Conservation (phyloP, 2,888 invertebrate species). For the Ectemnius continuus region DNA sequence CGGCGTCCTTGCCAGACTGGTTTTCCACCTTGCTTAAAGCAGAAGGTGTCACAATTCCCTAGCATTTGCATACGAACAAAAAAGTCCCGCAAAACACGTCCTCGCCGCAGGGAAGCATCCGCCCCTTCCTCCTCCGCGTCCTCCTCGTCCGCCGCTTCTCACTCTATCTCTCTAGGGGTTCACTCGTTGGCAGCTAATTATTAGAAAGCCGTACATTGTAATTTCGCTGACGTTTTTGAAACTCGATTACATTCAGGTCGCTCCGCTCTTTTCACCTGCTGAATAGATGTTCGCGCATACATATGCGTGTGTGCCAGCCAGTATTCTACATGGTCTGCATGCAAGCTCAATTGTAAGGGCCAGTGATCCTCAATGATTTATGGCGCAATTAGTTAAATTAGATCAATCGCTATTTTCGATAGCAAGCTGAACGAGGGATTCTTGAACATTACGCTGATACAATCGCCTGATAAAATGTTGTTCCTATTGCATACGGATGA, state of each 20-base stretch:
- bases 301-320: neutral
- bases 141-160: too few species aligned
- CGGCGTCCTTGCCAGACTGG: too few species aligned
- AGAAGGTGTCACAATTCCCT: too few species aligned
- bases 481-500: neutral
- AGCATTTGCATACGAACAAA: too few species aligned
- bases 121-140: too few species aligned
- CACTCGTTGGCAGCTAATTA: conserved; percentile 7
- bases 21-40: too few species aligned
- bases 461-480: conserved; percentile 6
- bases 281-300: too few species aligned
- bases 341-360: neutral
- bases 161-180: neutral
- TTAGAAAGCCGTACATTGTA: conserved; percentile 9
- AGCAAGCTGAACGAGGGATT: neutral
- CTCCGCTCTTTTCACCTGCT: neutral
- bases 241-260: conserved; percentile 3
- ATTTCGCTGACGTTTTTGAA: conserved; percentile 6
- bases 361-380: conserved; percentile 13
- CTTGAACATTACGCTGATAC: conserved; percentile 7
- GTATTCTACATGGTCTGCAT: neutral
- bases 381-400: conserved; percentile 19
- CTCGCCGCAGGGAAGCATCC: too few species aligned
- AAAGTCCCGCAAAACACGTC: too few species aligned
- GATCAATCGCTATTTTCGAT: conserved; percentile 18